Conservation (phyloP, 1,140 invertebrate species). For the Eupristina koningsbergeri region DNA sequence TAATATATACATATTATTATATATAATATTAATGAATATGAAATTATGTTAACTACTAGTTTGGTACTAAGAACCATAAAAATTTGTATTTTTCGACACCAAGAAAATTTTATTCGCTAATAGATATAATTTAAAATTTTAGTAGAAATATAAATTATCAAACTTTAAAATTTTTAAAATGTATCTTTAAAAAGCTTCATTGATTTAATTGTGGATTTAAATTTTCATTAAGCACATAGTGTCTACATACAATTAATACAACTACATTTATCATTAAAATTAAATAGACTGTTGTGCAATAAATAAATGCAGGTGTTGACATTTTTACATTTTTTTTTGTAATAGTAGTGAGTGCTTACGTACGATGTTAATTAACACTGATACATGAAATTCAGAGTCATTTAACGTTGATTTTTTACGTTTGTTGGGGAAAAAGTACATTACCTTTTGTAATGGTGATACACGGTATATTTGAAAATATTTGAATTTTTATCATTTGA, state of each 20-base stretch:
- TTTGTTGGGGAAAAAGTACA: not conserved
- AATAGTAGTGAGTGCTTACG: not conserved
- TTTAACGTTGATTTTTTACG: not conserved
- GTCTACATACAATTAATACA: constrained; percentile 18
- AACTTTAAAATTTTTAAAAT: not conserved
- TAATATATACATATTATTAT: too few relatives aligned
- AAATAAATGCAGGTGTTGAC: constrained; percentile 2
- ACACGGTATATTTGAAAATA: too few relatives aligned
- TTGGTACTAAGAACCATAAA: not conserved
- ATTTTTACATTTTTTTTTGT: not conserved
- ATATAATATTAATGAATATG: not conserved
- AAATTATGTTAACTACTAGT: not conserved
- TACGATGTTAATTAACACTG: not conserved
- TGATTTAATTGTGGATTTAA: too few relatives aligned
- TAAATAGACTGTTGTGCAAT: constrained; percentile 15
- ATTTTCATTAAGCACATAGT: constrained; percentile 12
- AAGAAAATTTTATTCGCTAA: not conserved
- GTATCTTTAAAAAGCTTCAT: too few relatives aligned
- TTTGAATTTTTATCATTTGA: too few relatives aligned
- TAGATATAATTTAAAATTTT: not conserved
- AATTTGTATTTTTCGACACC: not conserved
- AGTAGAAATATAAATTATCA: not conserved
- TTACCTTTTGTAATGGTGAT: too few relatives aligned
- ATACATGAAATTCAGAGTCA: not conserved
- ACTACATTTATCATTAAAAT: constrained; percentile 22